A percentile compares a stretch with the other conserved stretches of the same genome.
phyloP scores from a whole-genome alignment of 35 echinoderm and acorn worm species.

The Stichopus chloronotus region DNA sequence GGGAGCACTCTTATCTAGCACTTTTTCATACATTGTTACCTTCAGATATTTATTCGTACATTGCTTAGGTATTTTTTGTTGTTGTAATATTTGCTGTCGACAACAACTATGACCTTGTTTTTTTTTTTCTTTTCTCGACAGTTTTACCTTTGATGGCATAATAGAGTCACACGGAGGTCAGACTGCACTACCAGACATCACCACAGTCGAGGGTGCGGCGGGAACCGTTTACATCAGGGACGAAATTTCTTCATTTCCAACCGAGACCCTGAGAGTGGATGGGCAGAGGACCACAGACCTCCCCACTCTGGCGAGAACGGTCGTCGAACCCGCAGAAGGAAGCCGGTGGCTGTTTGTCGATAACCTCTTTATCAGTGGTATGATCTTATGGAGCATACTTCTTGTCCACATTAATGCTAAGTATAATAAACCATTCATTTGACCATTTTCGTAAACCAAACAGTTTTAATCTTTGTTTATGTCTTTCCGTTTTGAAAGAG shows the following conservation, averaged over 20 bases:
- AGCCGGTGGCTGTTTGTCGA: conserved; percentile 55
- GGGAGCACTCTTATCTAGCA: no score
- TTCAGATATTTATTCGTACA: no score
- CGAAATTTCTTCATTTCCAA: conserved; percentile 46
- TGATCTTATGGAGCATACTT: background rate
- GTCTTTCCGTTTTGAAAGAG: no score
- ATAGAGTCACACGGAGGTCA: conserved; percentile 43
- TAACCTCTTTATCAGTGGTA: conserved; percentile 70
- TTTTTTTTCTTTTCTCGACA: background rate
- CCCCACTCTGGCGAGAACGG: conserved; percentile 55
- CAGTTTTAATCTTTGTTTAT: no score
- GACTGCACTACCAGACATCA: conserved; percentile 28
- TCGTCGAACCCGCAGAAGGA: conserved; percentile 42
- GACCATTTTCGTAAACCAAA: no score
- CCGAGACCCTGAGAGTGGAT: conserved; percentile 49
- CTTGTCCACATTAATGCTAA: no score
- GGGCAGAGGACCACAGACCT: conserved; percentile 44
- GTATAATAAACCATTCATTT: no score
- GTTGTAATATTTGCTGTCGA: no score
- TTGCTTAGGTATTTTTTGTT: no score
- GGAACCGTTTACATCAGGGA: conserved; percentile 78
- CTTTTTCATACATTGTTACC: no score
- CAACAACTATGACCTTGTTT: no score
- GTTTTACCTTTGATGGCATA: conserved; percentile 67
- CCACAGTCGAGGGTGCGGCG: conserved; percentile 48